Percentiles rank a stretch among this genome's conserved stretches.
phyloP scores from a whole-genome alignment of 2,888 invertebrate species.

The Hydraecia micacea region DNA sequence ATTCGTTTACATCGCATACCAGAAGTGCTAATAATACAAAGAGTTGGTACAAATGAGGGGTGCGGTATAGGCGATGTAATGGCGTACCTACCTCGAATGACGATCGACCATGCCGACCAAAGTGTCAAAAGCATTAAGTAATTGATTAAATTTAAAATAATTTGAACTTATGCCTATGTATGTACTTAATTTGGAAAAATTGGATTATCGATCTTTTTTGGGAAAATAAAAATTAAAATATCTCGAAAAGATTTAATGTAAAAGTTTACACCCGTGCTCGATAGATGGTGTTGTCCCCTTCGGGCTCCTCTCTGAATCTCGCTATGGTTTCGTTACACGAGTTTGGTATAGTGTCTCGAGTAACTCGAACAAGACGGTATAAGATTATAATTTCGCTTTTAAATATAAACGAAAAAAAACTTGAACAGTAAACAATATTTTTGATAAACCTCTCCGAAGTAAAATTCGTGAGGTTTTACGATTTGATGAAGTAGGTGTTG shows the following conservation, averaged over 20 bases:
- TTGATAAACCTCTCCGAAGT: constrained; percentile 22
- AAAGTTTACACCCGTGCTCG: constrained; percentile 1
- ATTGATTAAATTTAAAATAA: not conserved
- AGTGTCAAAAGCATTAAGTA: too few species aligned
- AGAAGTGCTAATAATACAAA: not conserved
- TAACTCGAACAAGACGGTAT: not conserved
- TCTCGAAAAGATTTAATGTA: not conserved
- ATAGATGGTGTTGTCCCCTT: constrained; percentile 13
- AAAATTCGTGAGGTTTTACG: constrained; percentile 14
- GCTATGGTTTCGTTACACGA: constrained; percentile 22
- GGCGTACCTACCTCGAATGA: not conserved
- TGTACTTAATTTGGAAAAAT: not conserved
- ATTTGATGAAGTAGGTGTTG: not conserved
- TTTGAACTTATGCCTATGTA: not conserved
- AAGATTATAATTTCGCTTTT: not conserved
- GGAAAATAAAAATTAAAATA: not conserved
- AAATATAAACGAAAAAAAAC: not conserved
- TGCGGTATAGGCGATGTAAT: not conserved
- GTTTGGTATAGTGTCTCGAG: not conserved
- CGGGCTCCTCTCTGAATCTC: constrained; percentile 4
- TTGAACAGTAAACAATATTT: constrained; percentile 6
- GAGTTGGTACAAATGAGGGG: not conserved
- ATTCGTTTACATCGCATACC: not conserved
- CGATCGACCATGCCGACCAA: too few species aligned
- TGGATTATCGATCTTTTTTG: not conserved